These are phyloP conservation scores for Epinotia bilunana DNA, from an alignment of 2,888 invertebrate species.

Conservation along the genomic window DNA sequence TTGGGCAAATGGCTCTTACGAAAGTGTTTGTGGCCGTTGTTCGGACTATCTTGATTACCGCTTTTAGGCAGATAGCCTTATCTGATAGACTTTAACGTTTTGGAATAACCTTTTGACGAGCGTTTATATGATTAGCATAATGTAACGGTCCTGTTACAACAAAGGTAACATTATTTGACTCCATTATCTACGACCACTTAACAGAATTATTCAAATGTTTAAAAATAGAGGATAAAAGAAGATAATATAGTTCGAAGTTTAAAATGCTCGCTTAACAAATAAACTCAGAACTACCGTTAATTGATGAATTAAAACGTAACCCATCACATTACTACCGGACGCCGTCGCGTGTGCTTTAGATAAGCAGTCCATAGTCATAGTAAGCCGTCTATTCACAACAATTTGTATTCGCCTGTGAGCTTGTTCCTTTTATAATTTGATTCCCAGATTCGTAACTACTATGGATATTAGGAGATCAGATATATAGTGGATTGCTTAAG, in stretches of 20 bases:
- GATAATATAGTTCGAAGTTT: constrained; percentile 23
- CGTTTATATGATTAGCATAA: constrained; percentile 38
- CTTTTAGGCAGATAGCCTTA: constrained; percentile 40
- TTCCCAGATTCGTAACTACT: neutral
- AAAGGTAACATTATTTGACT: constrained; percentile 14
- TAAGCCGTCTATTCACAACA: neutral
- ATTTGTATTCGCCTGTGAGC: neutral
- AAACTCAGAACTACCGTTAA: constrained; percentile 19
- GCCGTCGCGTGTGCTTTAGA: constrained; percentile 26
- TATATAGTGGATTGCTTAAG: neutral
- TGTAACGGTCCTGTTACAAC: constrained; percentile 26
- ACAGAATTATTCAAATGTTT: constrained; percentile 25
- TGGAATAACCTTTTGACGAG: constrained; percentile 36
- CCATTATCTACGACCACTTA: constrained; percentile 25
- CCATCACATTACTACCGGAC: constrained; percentile 14
- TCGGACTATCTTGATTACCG: constrained; percentile 34
- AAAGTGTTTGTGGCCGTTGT: constrained; percentile 11
- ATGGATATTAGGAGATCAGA: neutral
- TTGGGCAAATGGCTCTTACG: constrained; percentile 39
- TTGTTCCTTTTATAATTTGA: neutral
- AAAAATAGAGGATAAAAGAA: neutral
- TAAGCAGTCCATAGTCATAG: constrained; percentile 11
- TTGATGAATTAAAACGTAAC: constrained; percentile 25
- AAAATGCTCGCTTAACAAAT: constrained; percentile 21
- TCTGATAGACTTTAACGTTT: constrained; percentile 31